Conservation (phyloP, 2,888 invertebrate genomes). For the Aleiodes alternator region DNA sequence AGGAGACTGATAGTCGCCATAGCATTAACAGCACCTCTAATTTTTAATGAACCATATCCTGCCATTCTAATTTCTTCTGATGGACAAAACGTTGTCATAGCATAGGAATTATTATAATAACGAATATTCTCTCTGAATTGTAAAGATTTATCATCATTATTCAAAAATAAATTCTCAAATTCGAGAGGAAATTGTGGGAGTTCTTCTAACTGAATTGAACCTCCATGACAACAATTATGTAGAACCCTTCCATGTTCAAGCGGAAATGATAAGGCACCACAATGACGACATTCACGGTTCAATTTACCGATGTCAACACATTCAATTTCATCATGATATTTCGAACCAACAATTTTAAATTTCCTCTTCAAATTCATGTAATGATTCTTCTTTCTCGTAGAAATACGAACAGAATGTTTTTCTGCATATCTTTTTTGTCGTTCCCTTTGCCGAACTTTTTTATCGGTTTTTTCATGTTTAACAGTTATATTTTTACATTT, state of each 20-base stretch:
- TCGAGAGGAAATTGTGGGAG: neutral
- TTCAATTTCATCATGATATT: no score
- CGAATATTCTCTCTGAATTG: neutral
- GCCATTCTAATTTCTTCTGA: neutral
- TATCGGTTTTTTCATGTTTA: no score
- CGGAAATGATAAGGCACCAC: neutral
- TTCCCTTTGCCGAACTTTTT: no score
- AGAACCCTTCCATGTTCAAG: neutral
- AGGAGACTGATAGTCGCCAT: no score
- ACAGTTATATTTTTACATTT: no score
- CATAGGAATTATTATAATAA: neutral
- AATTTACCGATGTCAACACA: neutral
- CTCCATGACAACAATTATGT: conserved; percentile 1
- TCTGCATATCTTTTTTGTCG: no score
- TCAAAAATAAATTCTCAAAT: neutral
- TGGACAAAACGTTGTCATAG: neutral
- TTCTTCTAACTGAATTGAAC: neutral
- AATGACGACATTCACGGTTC: neutral
- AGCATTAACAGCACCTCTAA: no score
- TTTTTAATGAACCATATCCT: neutral
- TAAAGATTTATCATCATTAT: neutral
- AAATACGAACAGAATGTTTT: no score
- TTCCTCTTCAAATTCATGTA: no score
- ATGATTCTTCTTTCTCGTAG: no score
- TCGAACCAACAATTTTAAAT: no score